These are phyloP conservation scores for Gobionotothen gibberifrons DNA, from an alignment of 2,797 vertebrate species.

Conservation along the genomic window DNA sequence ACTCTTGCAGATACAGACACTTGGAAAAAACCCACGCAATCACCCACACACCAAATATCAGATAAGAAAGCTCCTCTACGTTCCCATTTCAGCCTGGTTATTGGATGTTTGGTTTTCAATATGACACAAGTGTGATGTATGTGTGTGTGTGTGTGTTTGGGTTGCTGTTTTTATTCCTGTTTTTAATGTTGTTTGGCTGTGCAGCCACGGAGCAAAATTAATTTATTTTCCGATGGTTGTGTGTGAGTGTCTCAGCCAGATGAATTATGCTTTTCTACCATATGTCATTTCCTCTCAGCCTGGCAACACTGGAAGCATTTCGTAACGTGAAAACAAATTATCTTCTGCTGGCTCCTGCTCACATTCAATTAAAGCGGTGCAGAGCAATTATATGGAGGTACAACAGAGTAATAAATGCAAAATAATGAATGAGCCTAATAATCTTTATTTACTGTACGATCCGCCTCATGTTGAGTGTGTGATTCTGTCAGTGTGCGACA, in stretches of 20 bases:
- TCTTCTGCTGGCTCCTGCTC: constrained; percentile 94
- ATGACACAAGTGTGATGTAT: constrained; percentile 36
- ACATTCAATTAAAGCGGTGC: constrained; percentile 96
- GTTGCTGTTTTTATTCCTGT: constrained; percentile 80
- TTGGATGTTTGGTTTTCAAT: constrained; percentile 78
- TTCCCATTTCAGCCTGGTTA: constrained; percentile 74
- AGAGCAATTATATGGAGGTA: constrained; percentile 95
- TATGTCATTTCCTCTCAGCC: constrained; percentile 93
- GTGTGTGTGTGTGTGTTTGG: constrained; percentile 43
- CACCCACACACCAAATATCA: constrained; percentile 73
- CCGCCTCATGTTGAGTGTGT: constrained; percentile 88
- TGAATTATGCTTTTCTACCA: constrained; percentile 84
- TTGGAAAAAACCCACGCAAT: constrained; percentile 48
- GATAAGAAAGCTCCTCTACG: constrained; percentile 70
- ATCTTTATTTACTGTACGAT: constrained; percentile 92
- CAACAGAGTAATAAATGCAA: constrained; percentile 98
- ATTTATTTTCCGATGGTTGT: constrained; percentile 85
- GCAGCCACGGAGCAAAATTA: constrained; percentile 79
- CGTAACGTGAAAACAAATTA: constrained; percentile 98
- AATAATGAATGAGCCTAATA: constrained; percentile 98
- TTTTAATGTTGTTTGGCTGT: constrained; percentile 80
- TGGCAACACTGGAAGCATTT: constrained; percentile 95
- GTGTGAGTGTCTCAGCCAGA: constrained; percentile 82
- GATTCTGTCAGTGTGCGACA: constrained; percentile 88
- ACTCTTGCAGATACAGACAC: constrained; percentile 57